Percentiles rank a stretch among this genome's conserved stretches.
Conservation (phyloP, 2,888 invertebrate species). For the Piscicola geometra region DNA sequence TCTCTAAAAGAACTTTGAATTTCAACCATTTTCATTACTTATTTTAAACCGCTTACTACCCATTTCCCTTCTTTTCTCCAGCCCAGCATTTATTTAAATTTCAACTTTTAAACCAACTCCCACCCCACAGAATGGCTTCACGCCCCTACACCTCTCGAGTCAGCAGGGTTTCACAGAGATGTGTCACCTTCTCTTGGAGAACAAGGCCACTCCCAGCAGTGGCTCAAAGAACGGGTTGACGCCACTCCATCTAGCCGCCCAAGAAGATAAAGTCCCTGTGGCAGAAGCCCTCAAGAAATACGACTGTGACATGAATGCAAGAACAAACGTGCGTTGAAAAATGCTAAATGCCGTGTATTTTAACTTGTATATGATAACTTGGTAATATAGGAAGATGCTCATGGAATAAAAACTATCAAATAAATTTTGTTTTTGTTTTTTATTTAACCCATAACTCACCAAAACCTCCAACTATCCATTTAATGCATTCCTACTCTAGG, state of each 20-base stretch:
- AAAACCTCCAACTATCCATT: too few species aligned
- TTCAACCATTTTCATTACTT: too few species aligned
- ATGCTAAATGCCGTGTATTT: too few species aligned
- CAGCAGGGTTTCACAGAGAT: conserved; percentile 92
- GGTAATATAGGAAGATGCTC: too few species aligned
- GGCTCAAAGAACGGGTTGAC: conserved; percentile 34
- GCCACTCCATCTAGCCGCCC: conserved; percentile 36
- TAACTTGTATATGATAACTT: too few species aligned
- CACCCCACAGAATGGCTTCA: conserved; percentile 68
- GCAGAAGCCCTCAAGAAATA: conserved; percentile 29
- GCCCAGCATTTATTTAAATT: neutral
- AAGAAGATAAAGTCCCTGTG: conserved; percentile 35
- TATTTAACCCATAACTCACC: too few species aligned
- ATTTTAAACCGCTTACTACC: too few species aligned
- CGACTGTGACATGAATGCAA: conserved; percentile 28
- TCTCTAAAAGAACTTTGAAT: too few species aligned
- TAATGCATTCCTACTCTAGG: conserved; percentile 14
- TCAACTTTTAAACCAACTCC: neutral
- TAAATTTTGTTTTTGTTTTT: too few species aligned
- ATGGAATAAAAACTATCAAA: too few species aligned
- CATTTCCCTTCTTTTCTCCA: too few species aligned
- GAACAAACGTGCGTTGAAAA: conserved; percentile 33
- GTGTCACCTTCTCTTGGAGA: conserved; percentile 86
- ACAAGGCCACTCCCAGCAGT: conserved; percentile 82
- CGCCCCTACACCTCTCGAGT: conserved; percentile 85